Conservation (phyloP, 1,140 invertebrate genomes). For the Thaumetopoea pityocampa region DNA sequence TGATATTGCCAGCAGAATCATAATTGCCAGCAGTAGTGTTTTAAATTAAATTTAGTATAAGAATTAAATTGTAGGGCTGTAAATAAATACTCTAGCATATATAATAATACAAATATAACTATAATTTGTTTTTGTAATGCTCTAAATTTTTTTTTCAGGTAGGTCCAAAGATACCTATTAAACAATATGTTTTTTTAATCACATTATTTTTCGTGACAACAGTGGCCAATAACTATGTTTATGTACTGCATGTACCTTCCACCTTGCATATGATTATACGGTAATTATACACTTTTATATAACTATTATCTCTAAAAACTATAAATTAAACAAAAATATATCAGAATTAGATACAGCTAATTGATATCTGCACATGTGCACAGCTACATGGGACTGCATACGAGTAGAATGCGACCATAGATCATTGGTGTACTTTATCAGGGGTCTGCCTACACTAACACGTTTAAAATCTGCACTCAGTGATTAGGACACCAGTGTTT, state of each 20-base stretch:
- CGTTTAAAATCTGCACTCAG: too few species aligned
- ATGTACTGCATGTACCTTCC: conserved; percentile 65
- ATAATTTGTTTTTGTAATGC: too few species aligned
- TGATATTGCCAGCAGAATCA: too few species aligned
- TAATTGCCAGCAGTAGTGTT: too few species aligned
- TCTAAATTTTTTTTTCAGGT: conserved; percentile 48
- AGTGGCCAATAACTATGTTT: conserved; percentile 68
- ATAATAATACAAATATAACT: not conserved
- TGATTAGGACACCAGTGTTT: too few species aligned
- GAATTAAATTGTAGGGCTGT: not conserved
- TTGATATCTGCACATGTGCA: too few species aligned
- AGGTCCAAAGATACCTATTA: conserved; percentile 53
- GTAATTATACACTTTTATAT: conserved; percentile 24
- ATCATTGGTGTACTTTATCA: too few species aligned
- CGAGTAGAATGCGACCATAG: too few species aligned
- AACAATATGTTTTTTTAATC: conserved; percentile 53
- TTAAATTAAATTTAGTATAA: too few species aligned
- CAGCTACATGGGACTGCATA: too few species aligned
- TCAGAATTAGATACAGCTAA: not conserved
- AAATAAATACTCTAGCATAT: not conserved
- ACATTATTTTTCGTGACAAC: conserved; percentile 61
- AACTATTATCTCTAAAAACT: not conserved
- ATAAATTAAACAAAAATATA: not conserved
- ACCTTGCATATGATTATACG: conserved; percentile 71
- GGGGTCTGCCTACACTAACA: too few species aligned